Evolutionary conservation across 2,113 vertebrate species (phyloP).

Genomic region (Ailurus styani): DNA sequence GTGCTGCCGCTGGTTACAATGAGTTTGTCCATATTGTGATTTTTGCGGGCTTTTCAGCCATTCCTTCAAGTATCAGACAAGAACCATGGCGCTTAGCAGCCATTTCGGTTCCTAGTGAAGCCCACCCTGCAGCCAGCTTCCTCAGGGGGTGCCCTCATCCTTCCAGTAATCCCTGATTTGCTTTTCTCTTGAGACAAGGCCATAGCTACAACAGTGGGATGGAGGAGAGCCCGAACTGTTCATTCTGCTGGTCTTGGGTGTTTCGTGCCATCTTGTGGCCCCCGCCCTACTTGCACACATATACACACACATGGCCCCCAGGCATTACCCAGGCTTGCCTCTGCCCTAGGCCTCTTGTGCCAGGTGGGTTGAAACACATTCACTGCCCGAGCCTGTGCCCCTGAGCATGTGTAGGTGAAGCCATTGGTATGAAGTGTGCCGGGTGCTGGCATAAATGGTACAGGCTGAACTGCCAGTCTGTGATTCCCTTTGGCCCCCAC

Average conservation of each 20-base stretch:
- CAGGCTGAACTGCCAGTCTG: neutral
- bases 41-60: neutral
- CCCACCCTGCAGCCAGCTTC: neutral
- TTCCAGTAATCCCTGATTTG: neutral
- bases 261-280: neutral
- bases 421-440: neutral
- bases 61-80: neutral
- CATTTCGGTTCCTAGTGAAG: neutral
- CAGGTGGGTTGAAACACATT: neutral
- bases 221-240: neutral
- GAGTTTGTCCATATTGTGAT: neutral
- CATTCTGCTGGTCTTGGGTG: neutral
- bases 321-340: neutral
- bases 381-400: neutral
- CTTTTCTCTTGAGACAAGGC: neutral
- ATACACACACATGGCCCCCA: too few species aligned
- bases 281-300: neutral
- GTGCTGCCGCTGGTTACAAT: accelerated
- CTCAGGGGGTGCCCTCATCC: neutral
- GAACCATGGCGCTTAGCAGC: neutral
- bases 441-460: neutral
- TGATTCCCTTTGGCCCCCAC: neutral
- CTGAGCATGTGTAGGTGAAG: neutral
- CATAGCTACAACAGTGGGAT: accelerated
- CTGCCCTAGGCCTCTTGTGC: neutral